Evolutionary conservation across 2,113 vertebrate genomes (phyloP), one percentile per base, ranked within the genome.

Genomic region (Takifugu bimaculatus): DNA sequence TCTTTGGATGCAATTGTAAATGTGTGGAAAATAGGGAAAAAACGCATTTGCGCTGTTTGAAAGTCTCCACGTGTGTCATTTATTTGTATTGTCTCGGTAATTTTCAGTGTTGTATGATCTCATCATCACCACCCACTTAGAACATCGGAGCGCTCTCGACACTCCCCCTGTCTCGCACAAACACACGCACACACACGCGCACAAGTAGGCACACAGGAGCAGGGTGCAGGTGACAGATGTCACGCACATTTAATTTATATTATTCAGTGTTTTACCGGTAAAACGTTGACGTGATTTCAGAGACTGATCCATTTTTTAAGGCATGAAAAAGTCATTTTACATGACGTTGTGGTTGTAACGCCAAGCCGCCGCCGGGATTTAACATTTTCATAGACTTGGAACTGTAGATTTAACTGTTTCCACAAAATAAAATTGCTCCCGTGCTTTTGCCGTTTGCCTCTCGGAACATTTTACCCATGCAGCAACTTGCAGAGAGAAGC

Each of bases 401-500:
- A 44, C 76, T 82, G 20, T 64, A 26, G 13, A 74, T 68, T 61
- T 20, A 60, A 67, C 63, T 42, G 43, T 64, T 54, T 59, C 29
- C 43, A 62, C 26, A 52, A 74, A 57, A 68, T 50, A 59, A 35
- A 65, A 63, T 44, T 60, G 35, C 5, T 50, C 54, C 15, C 50
- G 52, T 81, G 75, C 75, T 80, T 11, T 66, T 72, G 80, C 74
- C 47, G 73, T 83, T 83, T 83, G 81, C 77, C 65, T 77, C 65
- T 87, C 64, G 43, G 80, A 81, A 75, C 76, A 79, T 88, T 84
- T 74, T 47, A 80, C 81, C 79, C 70, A 74, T 86, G 84, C 72
- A 86, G 74, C 79, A 86, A 89, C 78, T 89, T 82, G 57, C 74
- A 85, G 78, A 84, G 74, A 88, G 77, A 82, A 85, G 84, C 79